Evolutionary conservation across 1,140 invertebrate genomes (phyloP), one percentile per base, ranked within the genome.

Genomic region (Drosophila athabasca): DNA sequence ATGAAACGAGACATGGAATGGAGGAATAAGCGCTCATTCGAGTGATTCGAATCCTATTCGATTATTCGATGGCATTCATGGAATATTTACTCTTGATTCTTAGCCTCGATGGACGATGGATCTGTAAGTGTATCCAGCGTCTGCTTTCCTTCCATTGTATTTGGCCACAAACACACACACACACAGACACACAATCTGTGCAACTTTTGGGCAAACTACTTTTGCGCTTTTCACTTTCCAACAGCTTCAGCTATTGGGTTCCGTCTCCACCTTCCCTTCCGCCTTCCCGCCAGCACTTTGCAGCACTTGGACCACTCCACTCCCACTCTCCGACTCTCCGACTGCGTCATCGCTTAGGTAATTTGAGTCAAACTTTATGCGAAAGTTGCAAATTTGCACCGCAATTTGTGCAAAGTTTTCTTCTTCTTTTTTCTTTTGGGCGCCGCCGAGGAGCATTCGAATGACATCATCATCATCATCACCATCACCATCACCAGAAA

Each of bases 341-440:
- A 15, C 15, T 51, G 22, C 52, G 55, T 62, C 62, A 39, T 51
- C 73, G 77, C 77, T 85, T 85, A 87, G 81, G 81, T 87, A 87
- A 87, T 87, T 87, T 79, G 75, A 82, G 79, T 66, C 75, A 82
- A 87, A 87, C 83, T 87, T 87, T 87, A 79, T 87, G 83, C 83
- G 61, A 88, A 87, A 87, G 74, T 87, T 87, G 79, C 82, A 87
- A 88, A 88, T 88, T 87, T 79, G 74, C 75, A 81, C 65, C 83
- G 79, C 83, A 87, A 87, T 87, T 87, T 87, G 83, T 69, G 82
- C 74, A 87, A 85, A 78, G 61, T 84, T 83, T 83, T 79, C 39
- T 31, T 9, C 31, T 11, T 31, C 26, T 35, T 35, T 3, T 3
- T 13, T 39, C 13, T 35, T 13, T 1, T 39, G 35, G 11, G 35